Percentiles rank a stretch among this genome's conserved stretches.
These are phyloP conservation scores for Zaprionus taronus DNA, from an alignment of 1,140 invertebrate genomes.

Conservation along the genomic window DNA sequence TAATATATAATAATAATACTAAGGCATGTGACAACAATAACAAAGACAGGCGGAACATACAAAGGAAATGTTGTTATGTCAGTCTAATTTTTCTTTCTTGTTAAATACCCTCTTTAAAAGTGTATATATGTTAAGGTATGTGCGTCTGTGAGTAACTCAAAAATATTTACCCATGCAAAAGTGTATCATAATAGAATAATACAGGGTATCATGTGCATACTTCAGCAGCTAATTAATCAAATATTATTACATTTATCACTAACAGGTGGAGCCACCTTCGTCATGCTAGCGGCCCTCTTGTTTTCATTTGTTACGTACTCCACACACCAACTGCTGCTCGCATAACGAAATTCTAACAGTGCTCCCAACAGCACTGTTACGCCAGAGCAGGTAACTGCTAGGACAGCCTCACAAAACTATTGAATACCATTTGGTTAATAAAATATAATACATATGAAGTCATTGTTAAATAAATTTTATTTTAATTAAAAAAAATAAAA, in stretches of 20 bases:
- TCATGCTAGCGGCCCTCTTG: background rate
- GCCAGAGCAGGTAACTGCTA: background rate
- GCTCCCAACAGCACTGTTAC: conserved; percentile 2
- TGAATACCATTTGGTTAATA: no score
- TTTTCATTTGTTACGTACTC: background rate
- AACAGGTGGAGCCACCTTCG: background rate
- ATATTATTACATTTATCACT: background rate
- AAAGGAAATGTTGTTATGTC: conserved; percentile 2
- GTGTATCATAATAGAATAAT: no score
- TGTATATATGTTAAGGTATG: background rate
- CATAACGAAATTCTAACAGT: background rate
- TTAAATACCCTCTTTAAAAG: background rate
- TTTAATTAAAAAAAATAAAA: no score
- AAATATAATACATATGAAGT: no score
- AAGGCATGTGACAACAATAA: conserved; percentile 14
- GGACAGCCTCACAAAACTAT: no score
- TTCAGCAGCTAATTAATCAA: background rate
- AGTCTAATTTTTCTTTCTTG: background rate
- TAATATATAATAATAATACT: conserved; percentile 10
- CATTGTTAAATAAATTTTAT: no score
- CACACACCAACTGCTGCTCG: background rate
- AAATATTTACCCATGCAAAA: no score
- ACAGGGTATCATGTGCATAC: background rate
- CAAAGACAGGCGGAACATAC: conserved; percentile 9
- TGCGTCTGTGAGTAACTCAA: background rate